Evolutionary conservation across 2,797 vertebrate genomes (phyloP), one percentile per base, ranked within the genome.

Genomic region (Xiphophorus birchmanni): DNA sequence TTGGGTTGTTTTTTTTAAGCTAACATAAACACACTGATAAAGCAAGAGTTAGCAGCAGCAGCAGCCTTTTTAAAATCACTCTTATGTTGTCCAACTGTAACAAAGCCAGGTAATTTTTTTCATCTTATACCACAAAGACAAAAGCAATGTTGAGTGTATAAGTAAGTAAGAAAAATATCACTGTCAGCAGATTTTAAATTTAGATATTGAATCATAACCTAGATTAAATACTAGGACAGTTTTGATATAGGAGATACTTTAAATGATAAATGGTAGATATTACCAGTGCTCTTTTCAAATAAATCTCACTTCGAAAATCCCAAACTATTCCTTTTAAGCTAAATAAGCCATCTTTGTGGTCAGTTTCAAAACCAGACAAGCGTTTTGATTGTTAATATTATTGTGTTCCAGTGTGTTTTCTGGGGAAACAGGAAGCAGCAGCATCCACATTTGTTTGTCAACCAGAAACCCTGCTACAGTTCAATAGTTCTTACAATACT

Each of bases 381-480:
- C 44, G 69, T 77, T 45, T 79, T 37, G 29, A 23, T 76, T 56
- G 54, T 56, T 78, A 5, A 73, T 54, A 5, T 75, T 76, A 15
- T 79, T 80, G 3, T 73, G 58, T 4, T 78, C 73, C 37, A 63
- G 40, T 0, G 77, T 65, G 58, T 73, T 83, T 88, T 82, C 26
- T 44, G 40, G 44, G 13, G 44, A 58, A 18, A 42, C 67, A 73
- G 40, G 78, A 81, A 84, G 69, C 77, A 67, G 72, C 63, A 80
- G 67, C 63, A 47, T 65, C 11, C 80, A 85, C 77, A 40, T 67
- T 81, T 84, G 82, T 76, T 89, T 76, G 90, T 91, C 90, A 93
- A 79, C 79, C 78, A 76, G 76, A 63, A 81, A 84, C 78, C 50
- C 7, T 54, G 45, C 63, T 35, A n/a, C 4, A 29, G 21, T 2